Evolutionary conservation across 2,888 invertebrate species (phyloP).

Genomic region (Scaptomyza reducta): DNA sequence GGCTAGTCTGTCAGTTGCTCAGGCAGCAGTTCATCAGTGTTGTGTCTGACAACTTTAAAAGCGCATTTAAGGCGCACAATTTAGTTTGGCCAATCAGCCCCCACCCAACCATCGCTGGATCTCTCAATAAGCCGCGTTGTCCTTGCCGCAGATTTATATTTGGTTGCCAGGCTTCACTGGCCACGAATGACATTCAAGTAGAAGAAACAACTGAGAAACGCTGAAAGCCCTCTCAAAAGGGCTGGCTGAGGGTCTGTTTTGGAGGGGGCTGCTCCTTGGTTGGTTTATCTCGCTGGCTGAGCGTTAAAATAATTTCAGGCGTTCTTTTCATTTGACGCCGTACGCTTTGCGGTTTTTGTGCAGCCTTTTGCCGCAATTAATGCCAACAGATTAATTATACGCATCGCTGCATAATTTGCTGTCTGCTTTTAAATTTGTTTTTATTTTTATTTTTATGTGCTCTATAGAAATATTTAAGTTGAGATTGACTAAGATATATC

Average conservation of each 20-base stretch:
- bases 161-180: constrained; percentile 63
- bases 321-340: constrained; percentile 35
- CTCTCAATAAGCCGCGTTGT: constrained; percentile 50
- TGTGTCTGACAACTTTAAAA: constrained; percentile 48
- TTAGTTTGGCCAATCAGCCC: constrained; percentile 56
- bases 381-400: constrained; percentile 79
- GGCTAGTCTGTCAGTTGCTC: constrained; percentile 12
- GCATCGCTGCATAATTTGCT: constrained; percentile 72
- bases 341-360: constrained; percentile 29
- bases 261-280: constrained; percentile 11
- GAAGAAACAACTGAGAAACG: constrained; percentile 17
- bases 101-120: constrained; percentile 27
- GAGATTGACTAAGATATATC: neutral
- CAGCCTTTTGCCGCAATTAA: constrained; percentile 75
- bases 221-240: constrained; percentile 5
- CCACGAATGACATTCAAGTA: constrained; percentile 62
- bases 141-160: constrained; percentile 63
- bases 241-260: too few species aligned
- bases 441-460: constrained; percentile 40
- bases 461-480: neutral
- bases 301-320: constrained; percentile 70
- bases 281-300: constrained; percentile 66
- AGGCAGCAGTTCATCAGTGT: constrained; percentile 40
- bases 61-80: constrained; percentile 57
- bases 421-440: constrained; percentile 59